Evolutionary conservation across 1,140 invertebrate genomes (phyloP).

Genomic region (Neelides sp.): DNA sequence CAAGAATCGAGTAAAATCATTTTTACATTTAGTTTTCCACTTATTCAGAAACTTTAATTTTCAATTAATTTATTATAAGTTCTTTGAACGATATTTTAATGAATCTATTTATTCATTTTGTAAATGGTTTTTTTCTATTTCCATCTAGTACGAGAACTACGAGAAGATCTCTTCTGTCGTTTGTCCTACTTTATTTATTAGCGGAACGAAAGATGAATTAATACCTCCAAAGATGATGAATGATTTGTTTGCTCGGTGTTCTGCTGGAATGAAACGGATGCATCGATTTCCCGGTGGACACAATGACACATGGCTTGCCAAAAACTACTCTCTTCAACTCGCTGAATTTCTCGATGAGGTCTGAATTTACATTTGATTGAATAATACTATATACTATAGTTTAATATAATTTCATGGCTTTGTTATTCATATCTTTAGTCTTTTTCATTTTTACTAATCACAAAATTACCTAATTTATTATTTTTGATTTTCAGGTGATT

Average conservation of each 20-base stretch:
- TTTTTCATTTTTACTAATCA: too few relatives aligned
- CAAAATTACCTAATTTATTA: background rate
- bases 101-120: too few relatives aligned
- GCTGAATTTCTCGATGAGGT: constrained; percentile 20
- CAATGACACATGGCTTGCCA: constrained; percentile 70
- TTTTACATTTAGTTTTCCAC: background rate
- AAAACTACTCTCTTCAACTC: constrained; percentile 17
- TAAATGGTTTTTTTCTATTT: too few relatives aligned
- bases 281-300: constrained; percentile 65
- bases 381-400: constrained; percentile 1
- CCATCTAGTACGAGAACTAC: constrained; percentile 26
- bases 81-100: too few relatives aligned
- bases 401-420: too few relatives aligned
- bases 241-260: constrained; percentile 54
- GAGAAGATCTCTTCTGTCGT: constrained; percentile 23
- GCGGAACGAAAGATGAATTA: constrained; percentile 64
- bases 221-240: constrained; percentile 78
- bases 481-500: constrained; percentile 1
- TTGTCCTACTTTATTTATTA: constrained; percentile 59
- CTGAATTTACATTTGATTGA: background rate
- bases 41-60: too few relatives aligned
- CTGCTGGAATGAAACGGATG: constrained; percentile 49
- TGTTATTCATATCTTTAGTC: too few relatives aligned
- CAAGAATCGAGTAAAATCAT: constrained; percentile 23
- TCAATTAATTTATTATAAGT: too few relatives aligned